phyloP scores from a whole-genome alignment of 2,888 invertebrate species.

The Caenorhabditis angaria region DNA sequence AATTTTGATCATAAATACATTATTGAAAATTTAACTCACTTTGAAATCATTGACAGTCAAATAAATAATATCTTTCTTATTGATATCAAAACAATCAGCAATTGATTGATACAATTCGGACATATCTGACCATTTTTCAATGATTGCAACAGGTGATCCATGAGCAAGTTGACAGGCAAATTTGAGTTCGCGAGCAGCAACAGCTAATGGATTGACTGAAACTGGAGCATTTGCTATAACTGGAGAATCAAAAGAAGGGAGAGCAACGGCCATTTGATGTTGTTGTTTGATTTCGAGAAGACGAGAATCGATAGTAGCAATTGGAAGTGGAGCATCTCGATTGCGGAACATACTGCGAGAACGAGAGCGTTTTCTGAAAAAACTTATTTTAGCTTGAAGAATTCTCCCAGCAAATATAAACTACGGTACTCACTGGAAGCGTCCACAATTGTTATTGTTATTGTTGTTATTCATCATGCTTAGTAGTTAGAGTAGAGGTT shows the following conservation, averaged over 20 bases:
- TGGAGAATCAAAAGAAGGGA: not conserved
- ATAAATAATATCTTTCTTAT: slow-evolving; percentile 82
- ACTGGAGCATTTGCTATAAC: not conserved
- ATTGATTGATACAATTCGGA: slow-evolving; percentile 47
- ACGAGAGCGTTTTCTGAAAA: not conserved
- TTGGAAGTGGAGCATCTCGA: not conserved
- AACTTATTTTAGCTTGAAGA: not conserved
- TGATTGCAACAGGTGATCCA: slow-evolving; percentile 81
- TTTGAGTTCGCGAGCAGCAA: slow-evolving; percentile 10
- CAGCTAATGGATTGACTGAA: not conserved
- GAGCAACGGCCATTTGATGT: not conserved
- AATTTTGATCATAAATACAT: not conserved
- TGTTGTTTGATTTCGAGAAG: slow-evolving; percentile 2
- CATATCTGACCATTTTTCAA: slow-evolving; percentile 30
- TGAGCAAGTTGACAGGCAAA: slow-evolving; percentile 98
- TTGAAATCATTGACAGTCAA: slow-evolving; percentile 98
- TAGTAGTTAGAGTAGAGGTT: not conserved
- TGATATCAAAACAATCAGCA: slow-evolving; percentile 50
- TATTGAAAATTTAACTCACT: slow-evolving; percentile 74
- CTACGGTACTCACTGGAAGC: not conserved
- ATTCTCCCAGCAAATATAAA: not conserved
- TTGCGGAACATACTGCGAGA: slow-evolving; percentile 4
- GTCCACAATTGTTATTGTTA: not conserved
- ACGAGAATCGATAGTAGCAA: not conserved
- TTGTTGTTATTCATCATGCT: not conserved